These are phyloP conservation scores for Amblyjoppa proteus DNA, from an alignment of 2,888 invertebrate genomes.

Conservation along the genomic window DNA sequence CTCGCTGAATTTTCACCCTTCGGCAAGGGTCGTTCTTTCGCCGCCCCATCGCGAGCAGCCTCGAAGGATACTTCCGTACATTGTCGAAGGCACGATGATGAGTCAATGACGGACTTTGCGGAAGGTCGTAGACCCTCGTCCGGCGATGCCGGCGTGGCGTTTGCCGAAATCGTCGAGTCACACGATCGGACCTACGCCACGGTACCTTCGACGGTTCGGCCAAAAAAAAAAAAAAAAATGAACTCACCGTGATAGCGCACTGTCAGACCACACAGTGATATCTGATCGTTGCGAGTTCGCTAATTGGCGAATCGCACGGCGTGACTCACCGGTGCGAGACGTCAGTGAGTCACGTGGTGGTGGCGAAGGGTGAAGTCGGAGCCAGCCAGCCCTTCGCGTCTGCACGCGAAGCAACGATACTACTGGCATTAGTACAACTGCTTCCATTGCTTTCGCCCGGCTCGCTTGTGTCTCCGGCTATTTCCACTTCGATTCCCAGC, in stretches of 20 bases:
- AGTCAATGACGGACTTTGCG: constrained; percentile 23
- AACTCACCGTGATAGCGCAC: not conserved
- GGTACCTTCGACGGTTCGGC: not conserved
- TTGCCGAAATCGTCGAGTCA: not conserved
- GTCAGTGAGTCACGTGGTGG: constrained; percentile 74
- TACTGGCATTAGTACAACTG: constrained; percentile 37
- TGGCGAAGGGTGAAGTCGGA: constrained; percentile 50
- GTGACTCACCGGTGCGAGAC: constrained; percentile 75
- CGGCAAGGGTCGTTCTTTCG: constrained; percentile 2
- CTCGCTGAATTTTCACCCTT: constrained; percentile 5
- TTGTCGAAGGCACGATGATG: constrained; percentile 16
- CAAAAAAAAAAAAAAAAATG: not conserved
- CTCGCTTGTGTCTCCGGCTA: constrained; percentile 17
- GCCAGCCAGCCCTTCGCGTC: constrained; percentile 71
- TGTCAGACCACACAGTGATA: constrained; percentile 70
- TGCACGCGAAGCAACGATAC: constrained; percentile 69
- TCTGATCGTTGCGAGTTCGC: constrained; percentile 79
- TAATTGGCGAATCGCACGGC: constrained; percentile 81
- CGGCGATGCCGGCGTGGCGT: not conserved
- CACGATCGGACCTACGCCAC: not conserved
- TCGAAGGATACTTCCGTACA: not conserved
- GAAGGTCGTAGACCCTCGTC: not conserved
- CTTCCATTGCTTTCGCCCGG: constrained; percentile 52
- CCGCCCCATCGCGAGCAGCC: not conserved
- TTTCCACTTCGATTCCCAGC: constrained; percentile 28